Evolutionary conservation across 2,797 vertebrate genomes (phyloP).

Genomic region (Tapera naevia): DNA sequence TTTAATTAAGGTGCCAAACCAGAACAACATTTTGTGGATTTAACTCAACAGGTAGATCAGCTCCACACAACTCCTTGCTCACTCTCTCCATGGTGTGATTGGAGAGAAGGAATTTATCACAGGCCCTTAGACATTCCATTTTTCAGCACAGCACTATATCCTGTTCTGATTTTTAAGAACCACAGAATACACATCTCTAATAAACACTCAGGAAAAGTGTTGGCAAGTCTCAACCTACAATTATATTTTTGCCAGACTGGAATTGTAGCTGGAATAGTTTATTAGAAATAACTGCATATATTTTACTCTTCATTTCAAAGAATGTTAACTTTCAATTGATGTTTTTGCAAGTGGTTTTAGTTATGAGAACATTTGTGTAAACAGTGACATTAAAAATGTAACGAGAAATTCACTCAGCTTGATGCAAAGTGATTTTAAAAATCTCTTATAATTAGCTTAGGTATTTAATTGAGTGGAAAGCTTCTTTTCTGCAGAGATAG

Average conservation of each 20-base stretch:
- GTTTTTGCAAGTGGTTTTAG: background rate
- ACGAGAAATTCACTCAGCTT: background rate
- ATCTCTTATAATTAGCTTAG: background rate
- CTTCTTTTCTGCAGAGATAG: background rate
- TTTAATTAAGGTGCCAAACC: background rate
- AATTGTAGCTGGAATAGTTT: background rate
- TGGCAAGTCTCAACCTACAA: background rate
- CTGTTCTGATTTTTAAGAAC: background rate
- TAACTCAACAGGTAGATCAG: background rate
- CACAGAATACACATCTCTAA: background rate
- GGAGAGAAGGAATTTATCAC: background rate
- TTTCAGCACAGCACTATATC: background rate
- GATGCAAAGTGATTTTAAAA: background rate
- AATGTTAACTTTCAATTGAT: background rate
- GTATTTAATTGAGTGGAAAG: background rate
- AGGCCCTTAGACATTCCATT: background rate
- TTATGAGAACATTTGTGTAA: background rate
- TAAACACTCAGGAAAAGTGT: background rate
- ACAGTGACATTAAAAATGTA: background rate
- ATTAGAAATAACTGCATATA: background rate
- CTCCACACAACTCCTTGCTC: background rate
- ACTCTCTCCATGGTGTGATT: background rate
- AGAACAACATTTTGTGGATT: background rate
- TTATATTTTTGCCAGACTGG: background rate
- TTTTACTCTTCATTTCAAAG: background rate